Evolutionary conservation across 2,888 invertebrate genomes (phyloP).

Genomic region (Spicauda simplicius): DNA sequence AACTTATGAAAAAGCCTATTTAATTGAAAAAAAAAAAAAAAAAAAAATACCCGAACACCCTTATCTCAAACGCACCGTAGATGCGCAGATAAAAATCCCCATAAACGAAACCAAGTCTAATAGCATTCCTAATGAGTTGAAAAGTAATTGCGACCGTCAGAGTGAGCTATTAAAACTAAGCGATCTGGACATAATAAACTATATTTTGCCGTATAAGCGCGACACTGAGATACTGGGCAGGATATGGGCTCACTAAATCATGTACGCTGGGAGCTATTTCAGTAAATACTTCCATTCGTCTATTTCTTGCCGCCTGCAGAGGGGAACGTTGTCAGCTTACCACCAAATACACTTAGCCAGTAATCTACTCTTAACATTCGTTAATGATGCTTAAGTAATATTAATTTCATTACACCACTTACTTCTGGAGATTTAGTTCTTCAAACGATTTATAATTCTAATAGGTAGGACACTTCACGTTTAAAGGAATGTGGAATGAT

Average conservation of each 20-base stretch:
- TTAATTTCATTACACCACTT: constrained; percentile 17
- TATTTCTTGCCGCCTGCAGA: constrained; percentile 35
- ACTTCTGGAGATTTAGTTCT: constrained; percentile 7
- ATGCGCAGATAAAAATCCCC: constrained; percentile 9
- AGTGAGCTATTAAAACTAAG: constrained; percentile 46
- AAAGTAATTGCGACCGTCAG: constrained; percentile 49
- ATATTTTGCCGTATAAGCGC: constrained; percentile 47
- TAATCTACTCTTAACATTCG: constrained; percentile 30
- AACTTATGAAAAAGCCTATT: too few species aligned
- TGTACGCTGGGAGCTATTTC: constrained; percentile 40
- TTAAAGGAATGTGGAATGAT: not conserved
- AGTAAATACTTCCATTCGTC: constrained; percentile 39
- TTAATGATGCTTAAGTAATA: constrained; percentile 27
- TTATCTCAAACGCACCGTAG: constrained; percentile 6
- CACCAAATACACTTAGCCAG: constrained; percentile 34
- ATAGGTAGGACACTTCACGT: not conserved
- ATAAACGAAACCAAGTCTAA: constrained; percentile 29
- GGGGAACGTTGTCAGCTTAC: constrained; percentile 31
- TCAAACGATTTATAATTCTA: constrained; percentile 14
- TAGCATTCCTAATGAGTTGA: constrained; percentile 45
- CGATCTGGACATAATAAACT: constrained; percentile 42
- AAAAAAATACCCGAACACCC: not conserved
- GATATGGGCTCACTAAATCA: constrained; percentile 36
- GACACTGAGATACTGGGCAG: constrained; percentile 53
- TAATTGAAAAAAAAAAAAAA: too few species aligned